These are phyloP conservation scores for Anoplius nigerrimus DNA, from an alignment of 2,888 invertebrate species.

Conservation along the genomic window DNA sequence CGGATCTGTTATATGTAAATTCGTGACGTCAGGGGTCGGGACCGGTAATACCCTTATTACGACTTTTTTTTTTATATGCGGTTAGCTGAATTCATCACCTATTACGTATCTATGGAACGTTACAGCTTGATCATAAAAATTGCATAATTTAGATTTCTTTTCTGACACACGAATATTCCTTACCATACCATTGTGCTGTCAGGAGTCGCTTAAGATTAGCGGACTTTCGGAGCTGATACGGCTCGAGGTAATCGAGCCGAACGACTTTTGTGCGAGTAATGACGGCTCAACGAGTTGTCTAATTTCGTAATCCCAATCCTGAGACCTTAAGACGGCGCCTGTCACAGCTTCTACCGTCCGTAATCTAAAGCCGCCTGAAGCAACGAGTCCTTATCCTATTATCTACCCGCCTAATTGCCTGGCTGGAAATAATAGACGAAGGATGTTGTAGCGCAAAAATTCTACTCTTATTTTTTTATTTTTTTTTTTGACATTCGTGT, in stretches of 20 bases:
- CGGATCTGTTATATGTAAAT: too few species aligned
- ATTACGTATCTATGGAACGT: too few species aligned
- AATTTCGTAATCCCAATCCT: neutral
- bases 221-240: neutral
- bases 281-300: neutral
- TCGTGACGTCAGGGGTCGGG: too few species aligned
- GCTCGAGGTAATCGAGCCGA: neutral
- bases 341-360: neutral
- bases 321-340: neutral
- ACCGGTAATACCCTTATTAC: neutral
- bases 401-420: too few species aligned
- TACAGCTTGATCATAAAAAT: too few species aligned
- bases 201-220: conserved; percentile 3
- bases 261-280: neutral
- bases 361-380: conserved; percentile 5
- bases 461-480: conserved; percentile 4
- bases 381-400: conserved; percentile 7
- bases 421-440: conserved; percentile 4
- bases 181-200: neutral
- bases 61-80: conserved; percentile 3
- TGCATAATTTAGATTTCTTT: too few species aligned
- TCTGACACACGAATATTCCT: too few species aligned
- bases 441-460: neutral
- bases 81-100: neutral
- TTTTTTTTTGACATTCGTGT: neutral